Conservation (phyloP, 2,113 vertebrate genomes). For the Coregonus clupeaformis region DNA sequence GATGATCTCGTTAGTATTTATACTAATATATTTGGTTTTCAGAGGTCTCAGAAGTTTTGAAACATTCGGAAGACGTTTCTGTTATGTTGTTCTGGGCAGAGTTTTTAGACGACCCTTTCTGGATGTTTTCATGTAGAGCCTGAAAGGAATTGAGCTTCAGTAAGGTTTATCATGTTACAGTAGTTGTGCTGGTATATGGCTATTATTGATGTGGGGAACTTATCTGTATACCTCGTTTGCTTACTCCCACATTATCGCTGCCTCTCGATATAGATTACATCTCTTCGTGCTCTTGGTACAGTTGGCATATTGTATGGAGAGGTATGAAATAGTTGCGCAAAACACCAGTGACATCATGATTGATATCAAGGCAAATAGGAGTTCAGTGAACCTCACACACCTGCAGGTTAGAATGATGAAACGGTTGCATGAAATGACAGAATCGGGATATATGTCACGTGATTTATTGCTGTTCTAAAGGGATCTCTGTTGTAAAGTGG, state of each 20-base stretch:
- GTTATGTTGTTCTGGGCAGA: not conserved
- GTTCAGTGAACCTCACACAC: not conserved
- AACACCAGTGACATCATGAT: too few species aligned
- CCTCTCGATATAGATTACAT: not conserved
- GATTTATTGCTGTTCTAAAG: not conserved
- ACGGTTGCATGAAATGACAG: too few species aligned
- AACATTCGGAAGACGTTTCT: not conserved
- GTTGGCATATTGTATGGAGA: too few species aligned
- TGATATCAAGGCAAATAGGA: too few species aligned
- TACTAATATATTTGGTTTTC: constrained; percentile 3
- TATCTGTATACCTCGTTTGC: not conserved
- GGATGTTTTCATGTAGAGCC: not conserved
- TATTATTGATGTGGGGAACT: not conserved
- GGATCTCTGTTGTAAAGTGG: not conserved
- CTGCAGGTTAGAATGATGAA: not conserved
- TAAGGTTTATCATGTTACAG: not conserved
- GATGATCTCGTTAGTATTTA: not conserved
- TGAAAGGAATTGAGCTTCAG: not conserved
- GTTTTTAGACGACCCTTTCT: not conserved
- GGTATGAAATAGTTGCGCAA: too few species aligned
- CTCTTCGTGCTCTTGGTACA: too few species aligned
- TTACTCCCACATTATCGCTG: not conserved
- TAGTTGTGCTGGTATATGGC: not conserved
- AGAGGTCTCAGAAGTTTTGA: not conserved
- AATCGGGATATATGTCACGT: not conserved